Base-by-base conservation (phyloP, 2,113 vertebrate genomes). In the Machaerirhynchus nigripectus region DNA sequence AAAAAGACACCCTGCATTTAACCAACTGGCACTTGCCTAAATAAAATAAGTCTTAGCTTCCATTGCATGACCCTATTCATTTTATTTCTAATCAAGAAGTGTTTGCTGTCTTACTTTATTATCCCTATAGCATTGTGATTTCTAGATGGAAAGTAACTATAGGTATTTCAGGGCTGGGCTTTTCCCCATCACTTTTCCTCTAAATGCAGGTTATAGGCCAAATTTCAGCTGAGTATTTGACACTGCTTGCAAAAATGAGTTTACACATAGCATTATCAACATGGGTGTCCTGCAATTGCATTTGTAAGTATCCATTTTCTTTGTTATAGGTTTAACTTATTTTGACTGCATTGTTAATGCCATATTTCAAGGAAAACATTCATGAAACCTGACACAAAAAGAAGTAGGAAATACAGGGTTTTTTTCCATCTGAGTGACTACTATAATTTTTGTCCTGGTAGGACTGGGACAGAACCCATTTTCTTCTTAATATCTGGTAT, bases 1-100 rank as follows among this genome's bases (percentile, higher is more conserved):
- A 84, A 90, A 92, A 93, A 84, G 69, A 87, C 49, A 92, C 15
- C 15, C 31, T 84, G 64, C 49, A 81, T 93, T 92, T 93, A 81
- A 82, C 49, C 64, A 93, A 28, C 71, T 81, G 49, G 37, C 28
- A 84, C 28, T 39, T 68, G 37, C 42, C 23, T 95, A 89, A 92
- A 68, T 81, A 94, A 86, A 47, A 84, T 11, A 87, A 78, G 37
- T 75, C 52, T 93, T 87, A 89, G 20, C 23, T 96, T 92, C 92
- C 37, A 68, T 89, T 93, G 47, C 40, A 23, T 50, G 26, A 64
- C 30, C 23, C 31, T 91, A 94, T 65, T 22, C 6, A 71, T 92
- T 92, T 94, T 40, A 86, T 88, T 93, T 84, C 71, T 89, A 68
- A 84, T 86, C 18, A 67, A 80, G 81, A 92, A 78, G 10, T 59